Base-by-base conservation (phyloP, 2,113 vertebrate species). In the Quiscalus mexicanus region DNA sequence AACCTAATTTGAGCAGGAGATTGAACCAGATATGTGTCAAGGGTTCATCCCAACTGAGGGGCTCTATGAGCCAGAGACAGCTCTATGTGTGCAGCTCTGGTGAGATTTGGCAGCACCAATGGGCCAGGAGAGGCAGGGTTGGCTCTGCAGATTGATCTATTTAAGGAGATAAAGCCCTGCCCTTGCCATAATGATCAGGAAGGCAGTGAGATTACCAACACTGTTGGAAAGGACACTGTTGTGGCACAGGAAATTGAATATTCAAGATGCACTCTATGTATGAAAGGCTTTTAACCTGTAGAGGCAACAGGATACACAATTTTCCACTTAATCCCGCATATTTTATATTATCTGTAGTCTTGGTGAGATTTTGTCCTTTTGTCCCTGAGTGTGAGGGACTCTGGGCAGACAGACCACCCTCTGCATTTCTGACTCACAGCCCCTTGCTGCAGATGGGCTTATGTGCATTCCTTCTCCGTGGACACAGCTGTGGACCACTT, bases 371-470 rank as follows among this genome's bases (percentile, higher is more conserved):
- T 30, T 89, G 60, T 5, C 39, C 41, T 84, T 78, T 45, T 68
- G n/a, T 58, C 3, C 20, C 27, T 5, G 12, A 56, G 10, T 52
- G 20, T 70, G 47, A 86, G 80, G 37, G 17, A 17, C 55, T 67
- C 63, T 78, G 55, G 55, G 15, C 50, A 19, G 63, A 53, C 27
- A 21, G 42, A 23, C 3, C 24, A 41, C 24, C 17, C 52, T 63
- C 47, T 37, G 30, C 28, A 27, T 2, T 28, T 27, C 53, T 68
- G 44, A 21, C 37, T 53, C 13, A 9, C 39, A 47, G 14, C 12
- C 2, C 2, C n/a, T 63, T 33, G 37, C 15, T 44, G 10, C 0
- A 0, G 4, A 27, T 37, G 31, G 55, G 22, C 2, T 71, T 10
- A 9, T 22, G 10, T 10, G 22, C 28, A 4, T n/a, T 37, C 50